Evolutionary conservation across 2,113 vertebrate species (phyloP).

Genomic region (Petroica traversi): DNA sequence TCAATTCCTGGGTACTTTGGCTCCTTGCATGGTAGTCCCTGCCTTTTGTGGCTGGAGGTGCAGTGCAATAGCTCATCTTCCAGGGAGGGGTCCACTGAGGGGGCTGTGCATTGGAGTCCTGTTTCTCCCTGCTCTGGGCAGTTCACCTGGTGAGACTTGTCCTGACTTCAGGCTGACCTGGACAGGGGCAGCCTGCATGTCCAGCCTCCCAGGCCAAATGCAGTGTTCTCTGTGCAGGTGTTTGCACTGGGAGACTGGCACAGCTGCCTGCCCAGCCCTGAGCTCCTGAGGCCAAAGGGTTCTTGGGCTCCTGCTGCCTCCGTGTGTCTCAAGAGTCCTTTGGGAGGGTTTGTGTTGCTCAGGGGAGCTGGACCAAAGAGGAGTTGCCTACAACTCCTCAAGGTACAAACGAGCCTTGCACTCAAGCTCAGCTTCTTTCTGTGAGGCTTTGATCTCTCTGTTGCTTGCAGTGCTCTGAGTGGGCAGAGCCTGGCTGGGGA

Average conservation of each 20-base stretch:
- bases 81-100: not conserved
- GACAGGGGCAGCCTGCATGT: not conserved
- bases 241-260: not conserved
- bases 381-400: accelerated
- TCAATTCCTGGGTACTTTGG: not conserved
- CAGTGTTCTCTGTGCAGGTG: not conserved
- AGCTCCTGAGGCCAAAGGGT: not conserved
- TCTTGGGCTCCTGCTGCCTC: not conserved
- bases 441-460: accelerated
- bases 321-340: accelerated
- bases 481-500: not conserved
- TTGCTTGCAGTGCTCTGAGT: not conserved
- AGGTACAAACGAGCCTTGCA: not conserved
- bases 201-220: not conserved
- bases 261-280: not conserved
- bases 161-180: not conserved
- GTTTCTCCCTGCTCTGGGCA: not conserved
- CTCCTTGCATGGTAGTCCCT: not conserved
- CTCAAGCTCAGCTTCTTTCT: not conserved
- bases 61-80: not conserved
- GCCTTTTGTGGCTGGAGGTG: not conserved
- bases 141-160: not conserved
- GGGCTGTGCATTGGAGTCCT: not conserved
- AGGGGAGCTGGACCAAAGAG: not conserved
- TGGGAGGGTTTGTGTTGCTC: not conserved